A percentile compares a stretch with the other conserved stretches of the same genome.
phyloP scores from a whole-genome alignment of 1,140 invertebrate species.

The Drosophila nigromelanica region DNA sequence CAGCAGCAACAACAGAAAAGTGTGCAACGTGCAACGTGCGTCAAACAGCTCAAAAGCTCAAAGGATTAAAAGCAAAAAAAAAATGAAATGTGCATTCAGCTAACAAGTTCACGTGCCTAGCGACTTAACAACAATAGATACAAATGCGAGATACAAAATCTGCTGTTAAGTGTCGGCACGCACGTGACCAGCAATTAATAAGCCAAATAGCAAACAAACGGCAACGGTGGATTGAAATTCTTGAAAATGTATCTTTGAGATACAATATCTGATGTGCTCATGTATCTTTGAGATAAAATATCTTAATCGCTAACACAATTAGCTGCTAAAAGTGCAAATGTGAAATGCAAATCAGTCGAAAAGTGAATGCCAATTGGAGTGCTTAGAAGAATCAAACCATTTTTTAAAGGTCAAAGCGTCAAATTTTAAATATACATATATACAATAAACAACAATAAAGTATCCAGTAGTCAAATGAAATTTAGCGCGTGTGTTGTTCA shows the following conservation, averaged over 20 bases:
- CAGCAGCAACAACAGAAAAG: not conserved
- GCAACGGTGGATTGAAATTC: not conserved
- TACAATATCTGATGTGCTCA: not conserved
- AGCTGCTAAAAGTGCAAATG: constrained; percentile 38
- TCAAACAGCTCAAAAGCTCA: constrained; percentile 33
- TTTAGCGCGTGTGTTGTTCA: constrained; percentile 37
- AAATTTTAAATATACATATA: constrained; percentile 21
- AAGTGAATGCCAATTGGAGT: constrained; percentile 37
- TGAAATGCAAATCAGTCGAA: constrained; percentile 45
- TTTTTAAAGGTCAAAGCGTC: constrained; percentile 64
- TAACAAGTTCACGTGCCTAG: constrained; percentile 31
- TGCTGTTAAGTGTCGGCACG: constrained; percentile 35
- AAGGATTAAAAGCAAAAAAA: constrained; percentile 29
- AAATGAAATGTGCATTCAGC: constrained; percentile 7
- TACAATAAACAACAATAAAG: constrained; percentile 21
- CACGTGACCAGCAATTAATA: constrained; percentile 74
- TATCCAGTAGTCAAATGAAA: constrained; percentile 13
- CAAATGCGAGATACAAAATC: constrained; percentile 40
- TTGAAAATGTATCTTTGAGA: constrained; percentile 28
- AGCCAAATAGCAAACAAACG: constrained; percentile 7
- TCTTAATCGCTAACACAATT: not conserved
- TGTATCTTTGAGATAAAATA: constrained; percentile 6
- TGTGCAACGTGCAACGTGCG: constrained; percentile 17
- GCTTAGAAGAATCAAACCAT: constrained; percentile 9
- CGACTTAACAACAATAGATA: constrained; percentile 16